Evolutionary conservation across 2,797 vertebrate species (phyloP), one percentile per base, ranked within the genome.

Genomic region (Enteromius paludinosus): DNA sequence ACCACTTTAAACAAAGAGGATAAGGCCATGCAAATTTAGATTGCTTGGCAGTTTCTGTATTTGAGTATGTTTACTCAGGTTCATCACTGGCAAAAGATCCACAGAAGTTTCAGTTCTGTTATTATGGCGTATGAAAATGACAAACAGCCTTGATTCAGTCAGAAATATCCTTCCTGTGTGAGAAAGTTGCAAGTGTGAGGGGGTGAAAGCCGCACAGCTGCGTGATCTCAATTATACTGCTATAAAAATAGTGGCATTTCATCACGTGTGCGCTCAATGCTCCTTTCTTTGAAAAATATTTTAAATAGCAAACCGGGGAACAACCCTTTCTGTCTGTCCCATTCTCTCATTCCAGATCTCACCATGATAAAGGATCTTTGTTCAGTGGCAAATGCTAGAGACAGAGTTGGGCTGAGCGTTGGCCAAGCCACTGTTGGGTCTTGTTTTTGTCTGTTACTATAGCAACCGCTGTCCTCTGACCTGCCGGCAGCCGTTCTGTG

Each of bases 401-500:
- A 80, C 78, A 66, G 82, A 77, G 59, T 64, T 52, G 59, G 38
- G 56, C 78, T 38, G 73, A 73, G 56, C 52, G 62, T 56, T 82
- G 84, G 68, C 79, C 47, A 75, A 62, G 59, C 45, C 79, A 87
- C 85, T 94, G 93, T 94, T 95, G 89, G 84, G 91, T 79, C 85
- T 83, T 95, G 93, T 96, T 95, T 94, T 86, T 89, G 90, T 93
- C 90, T 89, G 93, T 95, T 91, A 87, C 90, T 90, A 85, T 88
- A 82, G 89, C 73, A 86, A 92, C 89, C 3, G 62, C 78, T 77
- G 71, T 83, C 86, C 86, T 28, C 71, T 75, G 65, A 89, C 81
- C 82, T 12, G 33, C 35, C 83, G 56, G 52, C 61, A 81, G 80
- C 41, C 56, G 28, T 59, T 66, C 62, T 73, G 47, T 75, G 11